Conservation (phyloP, 2,888 invertebrate genomes). For the Norana najaformis region DNA sequence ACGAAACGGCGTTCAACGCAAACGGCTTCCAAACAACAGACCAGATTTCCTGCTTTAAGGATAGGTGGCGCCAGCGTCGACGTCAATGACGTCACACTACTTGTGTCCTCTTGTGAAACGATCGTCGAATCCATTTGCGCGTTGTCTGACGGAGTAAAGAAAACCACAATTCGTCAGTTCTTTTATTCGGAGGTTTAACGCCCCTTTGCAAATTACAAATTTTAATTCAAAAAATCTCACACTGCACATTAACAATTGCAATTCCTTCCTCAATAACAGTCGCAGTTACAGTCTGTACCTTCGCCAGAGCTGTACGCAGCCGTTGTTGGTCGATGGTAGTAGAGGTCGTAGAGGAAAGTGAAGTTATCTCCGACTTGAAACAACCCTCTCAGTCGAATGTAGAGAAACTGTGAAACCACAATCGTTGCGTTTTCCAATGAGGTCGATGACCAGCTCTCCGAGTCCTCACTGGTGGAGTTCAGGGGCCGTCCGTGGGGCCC, state of each 20-base stretch:
- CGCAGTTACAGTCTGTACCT: neutral
- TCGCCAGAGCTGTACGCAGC: neutral
- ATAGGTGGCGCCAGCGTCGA: conserved; percentile 18
- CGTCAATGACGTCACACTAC: neutral
- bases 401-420: neutral
- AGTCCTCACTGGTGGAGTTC: neutral
- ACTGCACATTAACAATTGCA: too few species aligned
- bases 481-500: neutral
- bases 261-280: too few species aligned
- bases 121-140: neutral
- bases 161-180: neutral
- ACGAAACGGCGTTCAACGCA: conserved; percentile 16
- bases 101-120: neutral
- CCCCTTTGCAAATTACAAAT: too few species aligned
- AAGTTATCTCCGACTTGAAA: neutral
- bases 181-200: too few species aligned
- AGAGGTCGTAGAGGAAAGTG: neutral
- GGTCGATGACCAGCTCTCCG: neutral
- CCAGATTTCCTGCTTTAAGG: neutral
- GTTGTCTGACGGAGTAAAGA: neutral
- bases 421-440: neutral
- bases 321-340: neutral
- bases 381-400: neutral
- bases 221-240: too few species aligned
- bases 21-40: neutral